phyloP scores from a whole-genome alignment of 2,888 invertebrate genomes.

The Esperia sulphurella region DNA sequence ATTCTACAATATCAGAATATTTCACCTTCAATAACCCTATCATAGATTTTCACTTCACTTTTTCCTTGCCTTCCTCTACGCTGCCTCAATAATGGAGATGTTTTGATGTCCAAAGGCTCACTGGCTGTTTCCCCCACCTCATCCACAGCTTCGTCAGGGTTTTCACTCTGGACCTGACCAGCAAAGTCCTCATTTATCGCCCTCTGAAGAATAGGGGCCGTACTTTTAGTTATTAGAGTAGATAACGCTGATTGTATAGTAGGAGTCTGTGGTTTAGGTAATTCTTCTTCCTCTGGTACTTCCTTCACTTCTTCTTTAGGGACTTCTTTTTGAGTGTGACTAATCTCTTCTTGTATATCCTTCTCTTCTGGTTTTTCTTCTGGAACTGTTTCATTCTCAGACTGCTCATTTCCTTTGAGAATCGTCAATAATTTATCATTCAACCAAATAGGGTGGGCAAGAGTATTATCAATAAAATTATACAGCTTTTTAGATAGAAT shows the following conservation, averaged over 20 bases:
- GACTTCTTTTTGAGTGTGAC: constrained; percentile 10
- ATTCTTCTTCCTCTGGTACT: neutral
- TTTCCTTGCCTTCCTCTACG: constrained; percentile 61
- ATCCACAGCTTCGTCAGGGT: constrained; percentile 30
- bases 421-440: constrained; percentile 55
- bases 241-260: constrained; percentile 35
- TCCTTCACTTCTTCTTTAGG: neutral
- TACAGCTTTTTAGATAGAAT: constrained; percentile 81
- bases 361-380: constrained; percentile 6
- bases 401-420: constrained; percentile 33
- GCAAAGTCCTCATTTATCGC: constrained; percentile 22
- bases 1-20: too few relatives aligned
- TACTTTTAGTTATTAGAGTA: constrained; percentile 28
- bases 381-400: constrained; percentile 8
- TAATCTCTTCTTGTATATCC: constrained; percentile 11
- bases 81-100: constrained; percentile 56
- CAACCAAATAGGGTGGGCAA: constrained; percentile 74
- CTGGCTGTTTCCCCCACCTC: constrained; percentile 29
- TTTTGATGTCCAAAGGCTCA: constrained; percentile 67
- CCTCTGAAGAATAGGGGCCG: constrained; percentile 34
- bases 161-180: constrained; percentile 3
- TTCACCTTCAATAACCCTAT: constrained; percentile 69
- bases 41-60: constrained; percentile 74
- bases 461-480: constrained; percentile 60
- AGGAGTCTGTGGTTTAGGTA: constrained; percentile 5